Conservation (phyloP, 2,113 vertebrate genomes). For the Petrocephalus zakoni region DNA sequence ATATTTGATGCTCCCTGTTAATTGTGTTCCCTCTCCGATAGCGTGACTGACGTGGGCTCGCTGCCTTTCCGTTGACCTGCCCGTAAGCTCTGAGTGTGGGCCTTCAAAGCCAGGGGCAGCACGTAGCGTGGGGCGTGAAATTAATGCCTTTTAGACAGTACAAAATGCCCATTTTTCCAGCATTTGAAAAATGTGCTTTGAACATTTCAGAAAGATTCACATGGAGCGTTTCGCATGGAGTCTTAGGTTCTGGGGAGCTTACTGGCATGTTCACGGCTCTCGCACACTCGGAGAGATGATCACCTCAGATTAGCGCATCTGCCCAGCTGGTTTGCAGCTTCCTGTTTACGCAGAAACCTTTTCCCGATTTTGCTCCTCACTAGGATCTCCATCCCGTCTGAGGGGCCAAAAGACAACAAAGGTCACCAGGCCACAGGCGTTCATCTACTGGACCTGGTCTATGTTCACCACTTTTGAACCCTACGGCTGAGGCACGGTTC, state of each 20-base stretch:
- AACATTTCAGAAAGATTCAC: constrained; percentile 29
- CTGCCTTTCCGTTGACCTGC: constrained; percentile 18
- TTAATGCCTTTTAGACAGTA: constrained; percentile 21
- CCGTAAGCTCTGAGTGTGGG: constrained; percentile 1
- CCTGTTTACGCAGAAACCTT: too few relatives aligned
- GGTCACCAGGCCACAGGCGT: too few relatives aligned
- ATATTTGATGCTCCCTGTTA: constrained; percentile 30
- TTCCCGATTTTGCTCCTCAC: too few relatives aligned
- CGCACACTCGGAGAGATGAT: neutral
- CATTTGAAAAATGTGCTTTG: constrained; percentile 26
- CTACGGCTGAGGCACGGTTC: too few relatives aligned
- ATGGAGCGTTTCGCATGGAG: constrained; percentile 21
- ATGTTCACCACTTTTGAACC: too few relatives aligned
- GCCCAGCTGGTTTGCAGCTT: too few relatives aligned
- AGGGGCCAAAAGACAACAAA: too few relatives aligned
- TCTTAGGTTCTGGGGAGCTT: neutral
- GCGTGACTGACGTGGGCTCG: constrained; percentile 6
- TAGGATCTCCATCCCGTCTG: too few relatives aligned
- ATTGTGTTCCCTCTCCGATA: constrained; percentile 19
- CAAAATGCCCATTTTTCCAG: constrained; percentile 11
- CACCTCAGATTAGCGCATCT: too few relatives aligned
- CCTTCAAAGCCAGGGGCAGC: constrained; percentile 15
- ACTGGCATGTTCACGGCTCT: neutral
- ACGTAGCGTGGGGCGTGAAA: constrained; percentile 21
- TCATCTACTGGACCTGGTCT: too few relatives aligned